phyloP scores from a whole-genome alignment of 2,113 vertebrate genomes.

The Camelus dromedarius region DNA sequence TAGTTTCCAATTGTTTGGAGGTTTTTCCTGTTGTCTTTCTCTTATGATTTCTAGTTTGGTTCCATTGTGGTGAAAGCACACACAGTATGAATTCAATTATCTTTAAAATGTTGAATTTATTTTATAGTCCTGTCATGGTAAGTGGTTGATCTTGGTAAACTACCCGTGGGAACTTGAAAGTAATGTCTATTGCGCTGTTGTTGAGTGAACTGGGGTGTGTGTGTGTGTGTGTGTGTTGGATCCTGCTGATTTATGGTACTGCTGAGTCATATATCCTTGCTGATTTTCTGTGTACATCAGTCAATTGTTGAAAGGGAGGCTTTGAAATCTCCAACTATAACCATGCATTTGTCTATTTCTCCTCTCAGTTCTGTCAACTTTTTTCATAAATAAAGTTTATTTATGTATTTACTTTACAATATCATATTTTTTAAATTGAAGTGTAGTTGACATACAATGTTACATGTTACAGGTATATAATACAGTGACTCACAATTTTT shows the following conservation, averaged over 20 bases:
- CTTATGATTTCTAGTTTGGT: not conserved
- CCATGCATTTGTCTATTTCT: not conserved
- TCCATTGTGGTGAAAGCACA: not conserved
- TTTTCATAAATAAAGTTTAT: too few relatives aligned
- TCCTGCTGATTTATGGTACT: not conserved
- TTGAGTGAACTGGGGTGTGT: not conserved
- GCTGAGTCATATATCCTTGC: not conserved
- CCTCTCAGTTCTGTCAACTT: not conserved
- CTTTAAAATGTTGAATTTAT: not conserved
- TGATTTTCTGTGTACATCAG: not conserved
- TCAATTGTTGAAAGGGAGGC: not conserved
- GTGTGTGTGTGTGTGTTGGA: not conserved
- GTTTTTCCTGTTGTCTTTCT: not conserved
- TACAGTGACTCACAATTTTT: too few relatives aligned
- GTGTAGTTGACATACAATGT: too few relatives aligned
- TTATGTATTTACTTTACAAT: too few relatives aligned
- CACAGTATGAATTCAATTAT: not conserved
- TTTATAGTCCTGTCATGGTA: not conserved
- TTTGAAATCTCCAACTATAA: not conserved
- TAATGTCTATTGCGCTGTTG: not conserved
- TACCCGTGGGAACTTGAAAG: not conserved
- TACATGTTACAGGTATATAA: too few relatives aligned
- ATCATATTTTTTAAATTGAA: too few relatives aligned
- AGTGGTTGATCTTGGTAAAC: not conserved
- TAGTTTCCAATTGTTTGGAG: not conserved